A percentile compares a stretch with the other conserved stretches of the same genome.
Conservation (phyloP, 2,113 vertebrate genomes). For the Thalassarche chlororhynchos region DNA sequence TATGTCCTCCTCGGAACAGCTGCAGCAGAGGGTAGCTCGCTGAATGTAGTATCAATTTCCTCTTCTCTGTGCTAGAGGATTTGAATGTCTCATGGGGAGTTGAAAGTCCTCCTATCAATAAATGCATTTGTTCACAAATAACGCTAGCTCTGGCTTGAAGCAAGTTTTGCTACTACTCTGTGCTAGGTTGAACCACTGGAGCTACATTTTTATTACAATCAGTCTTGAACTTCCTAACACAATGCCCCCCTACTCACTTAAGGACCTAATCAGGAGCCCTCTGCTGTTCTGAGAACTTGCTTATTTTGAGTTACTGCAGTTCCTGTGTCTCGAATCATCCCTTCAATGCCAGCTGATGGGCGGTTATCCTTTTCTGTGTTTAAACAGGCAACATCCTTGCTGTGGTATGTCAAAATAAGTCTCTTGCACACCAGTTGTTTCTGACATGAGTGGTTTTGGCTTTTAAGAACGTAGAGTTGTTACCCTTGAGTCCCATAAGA, state of each 20-base stretch:
- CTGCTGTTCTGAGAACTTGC: not conserved
- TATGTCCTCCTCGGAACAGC: not conserved
- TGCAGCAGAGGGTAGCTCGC: not conserved
- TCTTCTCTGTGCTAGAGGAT: not conserved
- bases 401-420: rapidly evolving
- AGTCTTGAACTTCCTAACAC: not conserved
- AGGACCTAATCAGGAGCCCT: not conserved
- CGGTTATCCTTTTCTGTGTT: not conserved
- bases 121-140: not conserved
- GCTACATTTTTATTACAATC: not conserved
- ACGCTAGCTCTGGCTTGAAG: not conserved
- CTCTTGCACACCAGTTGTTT: not conserved
- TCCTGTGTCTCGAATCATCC: not conserved
- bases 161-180: not conserved
- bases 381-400: not conserved
- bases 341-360: not conserved
- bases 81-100: not conserved
- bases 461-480: not conserved
- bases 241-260: not conserved
- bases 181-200: not conserved
- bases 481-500: not conserved
- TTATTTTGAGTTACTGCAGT: not conserved
- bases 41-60: rapidly evolving
- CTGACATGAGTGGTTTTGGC: not conserved
- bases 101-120: not conserved